A percentile compares a stretch with the other conserved stretches of the same genome.
These are phyloP conservation scores for Drepana arcuata DNA, from an alignment of 1,140 invertebrate species.

Conservation along the genomic window DNA sequence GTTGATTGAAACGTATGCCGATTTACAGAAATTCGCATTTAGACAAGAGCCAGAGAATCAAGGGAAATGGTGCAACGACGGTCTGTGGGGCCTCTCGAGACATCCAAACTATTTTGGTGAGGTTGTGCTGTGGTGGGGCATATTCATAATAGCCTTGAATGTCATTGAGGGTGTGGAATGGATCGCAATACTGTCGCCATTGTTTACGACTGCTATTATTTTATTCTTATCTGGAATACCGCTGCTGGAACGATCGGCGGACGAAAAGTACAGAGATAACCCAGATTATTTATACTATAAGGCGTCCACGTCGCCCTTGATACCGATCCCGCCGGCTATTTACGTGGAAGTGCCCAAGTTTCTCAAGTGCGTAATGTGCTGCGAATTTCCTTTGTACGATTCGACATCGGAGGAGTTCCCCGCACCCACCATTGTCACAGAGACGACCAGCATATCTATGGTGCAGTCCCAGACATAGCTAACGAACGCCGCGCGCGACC, in stretches of 20 bases:
- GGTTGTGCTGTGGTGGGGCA: slow-evolving; percentile 94
- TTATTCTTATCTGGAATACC: slow-evolving; percentile 92
- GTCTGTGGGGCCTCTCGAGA: slow-evolving; percentile 90
- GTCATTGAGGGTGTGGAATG: slow-evolving; percentile 87
- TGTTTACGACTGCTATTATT: slow-evolving; percentile 91
- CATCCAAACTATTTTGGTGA: slow-evolving; percentile 98
- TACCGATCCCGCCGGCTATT: slow-evolving; percentile 87
- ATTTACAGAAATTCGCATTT: slow-evolving; percentile 93
- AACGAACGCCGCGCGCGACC: slow-evolving; percentile 74
- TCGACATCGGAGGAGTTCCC: slow-evolving; percentile 79
- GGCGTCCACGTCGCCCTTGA: slow-evolving; percentile 86
- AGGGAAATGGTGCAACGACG: slow-evolving; percentile 92
- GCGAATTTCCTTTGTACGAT: slow-evolving; percentile 90
- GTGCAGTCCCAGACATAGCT: slow-evolving; percentile 85
- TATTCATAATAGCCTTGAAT: slow-evolving; percentile 91
- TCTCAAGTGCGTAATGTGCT: slow-evolving; percentile 87
- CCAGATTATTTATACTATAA: slow-evolving; percentile 90
- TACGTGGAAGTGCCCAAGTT: slow-evolving; percentile 87
- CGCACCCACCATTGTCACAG: slow-evolving; percentile 77
- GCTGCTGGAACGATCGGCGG: slow-evolving; percentile 85
- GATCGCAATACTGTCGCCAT: slow-evolving; percentile 88
- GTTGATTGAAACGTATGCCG: slow-evolving; percentile 89
- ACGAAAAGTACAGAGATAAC: slow-evolving; percentile 89
- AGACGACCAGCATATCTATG: slow-evolving; percentile 81
- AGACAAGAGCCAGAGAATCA: slow-evolving; percentile 88